Percentiles rank a stretch among this genome's conserved stretches.
Conservation (phyloP, 2,888 invertebrate genomes). For the Macropis europaea region DNA sequence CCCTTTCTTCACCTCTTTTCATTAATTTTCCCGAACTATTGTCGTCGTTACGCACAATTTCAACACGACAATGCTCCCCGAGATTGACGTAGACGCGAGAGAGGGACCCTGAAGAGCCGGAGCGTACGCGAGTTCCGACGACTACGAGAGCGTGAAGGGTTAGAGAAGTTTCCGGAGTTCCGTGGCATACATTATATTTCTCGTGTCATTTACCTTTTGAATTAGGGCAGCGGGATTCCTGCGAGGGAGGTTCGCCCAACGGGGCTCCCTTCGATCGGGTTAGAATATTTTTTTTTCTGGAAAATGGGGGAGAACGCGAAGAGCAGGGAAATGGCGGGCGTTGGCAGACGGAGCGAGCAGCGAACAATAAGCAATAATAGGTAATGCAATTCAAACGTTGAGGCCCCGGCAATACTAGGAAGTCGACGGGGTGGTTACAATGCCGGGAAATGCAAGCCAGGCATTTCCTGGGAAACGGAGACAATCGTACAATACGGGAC, state of each 20-base stretch:
- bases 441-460: conserved; percentile 75
- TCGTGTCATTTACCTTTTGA: conserved; percentile 70
- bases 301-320: conserved; percentile 23
- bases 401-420: conserved; percentile 75
- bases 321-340: conserved; percentile 43
- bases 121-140: conserved; percentile 64
- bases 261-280: too few relatives aligned
- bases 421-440: conserved; percentile 70
- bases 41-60: conserved; percentile 77
- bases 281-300: too few relatives aligned
- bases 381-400: conserved; percentile 78
- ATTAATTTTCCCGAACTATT: conserved; percentile 77
- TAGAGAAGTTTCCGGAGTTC: conserved; percentile 58
- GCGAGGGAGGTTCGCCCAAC: too few relatives aligned
- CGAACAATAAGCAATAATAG: conserved; percentile 78
- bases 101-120: conserved; percentile 25
- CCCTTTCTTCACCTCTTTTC: conserved; percentile 69
- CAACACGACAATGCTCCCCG: conserved; percentile 71
- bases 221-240: conserved; percentile 61
- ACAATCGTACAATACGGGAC: conserved; percentile 71
- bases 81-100: conserved; percentile 65
- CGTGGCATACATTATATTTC: conserved; percentile 71
- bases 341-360: conserved; percentile 62
- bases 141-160: conserved; percentile 54
- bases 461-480: conserved; percentile 74